Base-by-base conservation (phyloP, 30 jellyfish, hydroid and myxozoan genomes). In the Haliclystus octoradiatus region DNA sequence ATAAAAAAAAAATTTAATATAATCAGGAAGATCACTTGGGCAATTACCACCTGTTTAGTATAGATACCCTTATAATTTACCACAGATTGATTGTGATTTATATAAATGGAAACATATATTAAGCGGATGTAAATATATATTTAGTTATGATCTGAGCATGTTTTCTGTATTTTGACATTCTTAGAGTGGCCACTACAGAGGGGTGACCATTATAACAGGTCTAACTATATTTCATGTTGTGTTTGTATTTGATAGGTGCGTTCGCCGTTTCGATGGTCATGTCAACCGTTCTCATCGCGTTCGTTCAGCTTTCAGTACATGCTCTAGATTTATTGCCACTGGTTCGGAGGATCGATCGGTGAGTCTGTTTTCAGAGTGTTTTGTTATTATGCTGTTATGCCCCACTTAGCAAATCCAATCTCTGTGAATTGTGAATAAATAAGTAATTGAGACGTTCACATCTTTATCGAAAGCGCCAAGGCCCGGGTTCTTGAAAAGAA, bases 311-410 rank as follows among this genome's bases (percentile, higher is more conserved):
- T 72, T 26, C 75, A 89, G 98, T 65, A 93, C 98, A n/a, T 89
- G 98, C 62, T 72, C 95, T 12, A 49, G 88, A 68, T 89, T 50
- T 71, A 76, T 89, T 64, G 98, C 95, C n/a, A 92, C 92, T 51
- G 98, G 98, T 12, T 89, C 98, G 3, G 98, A 89, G 63, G 98
- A 89, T 63, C 90, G 95, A 27, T 75, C 94, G 23, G 98, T 89
- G 65, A 71, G 95, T 49, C 15, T 22, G 22, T 2, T 47, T 34
- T 3, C 46, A n/a, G n/a, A 47, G n/a, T 47, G n/a, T 47, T 12
- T 47, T 47, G n/a, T n/a, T 12, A 12, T 47, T 47, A 47, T 12
- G 14, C n/a, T 47, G 61, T 47, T 12, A 12, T 12, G 14, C 14
- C 14, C n/a, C n/a, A 47, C n/a, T 12, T 47, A 47, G 14, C n/a